A percentile compares a stretch with the other conserved stretches of the same genome.
These are phyloP conservation scores for Cosmia trapezina DNA, from an alignment of 2,888 invertebrate species.

Conservation along the genomic window DNA sequence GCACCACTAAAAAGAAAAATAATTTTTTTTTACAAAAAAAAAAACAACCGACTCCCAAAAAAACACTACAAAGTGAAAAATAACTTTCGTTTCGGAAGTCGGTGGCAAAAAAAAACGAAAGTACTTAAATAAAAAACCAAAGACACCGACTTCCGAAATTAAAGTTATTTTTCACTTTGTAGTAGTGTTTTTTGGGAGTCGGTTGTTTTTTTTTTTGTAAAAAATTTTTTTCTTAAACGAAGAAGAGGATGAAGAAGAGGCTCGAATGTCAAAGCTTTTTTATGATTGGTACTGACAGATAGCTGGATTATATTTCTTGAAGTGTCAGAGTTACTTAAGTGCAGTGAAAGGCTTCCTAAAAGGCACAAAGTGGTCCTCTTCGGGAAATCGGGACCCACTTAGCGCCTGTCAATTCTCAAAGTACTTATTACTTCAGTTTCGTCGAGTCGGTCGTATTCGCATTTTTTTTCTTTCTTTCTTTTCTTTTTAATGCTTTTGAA, in stretches of 20 bases:
- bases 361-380: slow-evolving; percentile 14
- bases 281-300: slow-evolving; percentile 3
- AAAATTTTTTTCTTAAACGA: background rate
- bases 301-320: slow-evolving; percentile 34
- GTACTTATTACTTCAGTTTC: slow-evolving; percentile 29
- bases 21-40: too few relatives aligned
- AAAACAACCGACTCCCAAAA: too few relatives aligned
- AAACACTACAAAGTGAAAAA: too few relatives aligned
- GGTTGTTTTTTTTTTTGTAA: too few relatives aligned
- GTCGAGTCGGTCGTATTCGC: slow-evolving; percentile 15
- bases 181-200: too few relatives aligned
- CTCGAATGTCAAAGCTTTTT: slow-evolving; percentile 5
- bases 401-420: slow-evolving; percentile 42
- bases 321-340: slow-evolving; percentile 23
- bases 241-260: background rate
- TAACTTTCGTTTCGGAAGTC: too few relatives aligned
- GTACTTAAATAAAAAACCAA: too few relatives aligned
- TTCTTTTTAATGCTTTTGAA: slow-evolving; percentile 19
- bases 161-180: too few relatives aligned
- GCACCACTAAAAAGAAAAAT: too few relatives aligned
- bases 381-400: slow-evolving; percentile 36
- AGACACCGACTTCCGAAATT: too few relatives aligned
- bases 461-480: background rate
- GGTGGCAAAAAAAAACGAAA: too few relatives aligned
- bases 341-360: slow-evolving; percentile 5